Conservation (phyloP, 1,140 invertebrate genomes). For the Heliconius hewitsoni region DNA sequence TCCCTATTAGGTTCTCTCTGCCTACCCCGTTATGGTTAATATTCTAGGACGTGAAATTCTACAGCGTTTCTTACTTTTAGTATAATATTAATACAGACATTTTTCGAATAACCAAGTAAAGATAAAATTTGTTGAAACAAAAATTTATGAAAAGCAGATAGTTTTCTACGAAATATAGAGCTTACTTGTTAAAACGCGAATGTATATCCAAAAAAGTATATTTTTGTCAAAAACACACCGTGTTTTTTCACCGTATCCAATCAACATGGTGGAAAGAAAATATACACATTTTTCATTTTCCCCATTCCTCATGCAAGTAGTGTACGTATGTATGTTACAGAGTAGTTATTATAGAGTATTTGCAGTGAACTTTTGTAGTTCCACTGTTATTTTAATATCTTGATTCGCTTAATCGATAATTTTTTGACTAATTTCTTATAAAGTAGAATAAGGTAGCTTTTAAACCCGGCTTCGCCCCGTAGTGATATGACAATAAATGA, state of each 20-base stretch:
- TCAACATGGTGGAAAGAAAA: conserved; percentile 25
- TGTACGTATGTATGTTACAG: conserved; percentile 3
- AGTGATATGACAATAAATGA: no score
- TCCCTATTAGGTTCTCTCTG: no score
- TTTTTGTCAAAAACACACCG: conserved; percentile 5
- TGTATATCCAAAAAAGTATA: neutral
- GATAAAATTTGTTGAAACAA: neutral
- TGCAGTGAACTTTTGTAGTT: neutral
- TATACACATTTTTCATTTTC: conserved; percentile 24
- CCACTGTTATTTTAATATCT: neutral
- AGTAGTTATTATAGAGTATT: conserved; percentile 6
- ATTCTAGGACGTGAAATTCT: no score
- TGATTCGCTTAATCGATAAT: neutral
- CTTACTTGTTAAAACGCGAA: neutral
- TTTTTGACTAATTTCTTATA: no score
- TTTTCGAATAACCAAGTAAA: no score
- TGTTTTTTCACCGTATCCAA: conserved; percentile 20
- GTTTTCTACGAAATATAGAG: neutral
- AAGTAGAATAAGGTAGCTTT: no score
- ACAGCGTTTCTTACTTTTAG: no score
- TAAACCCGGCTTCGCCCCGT: no score
- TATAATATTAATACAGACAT: no score
- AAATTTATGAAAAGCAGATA: neutral
- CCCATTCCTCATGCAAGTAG: conserved; percentile 11
- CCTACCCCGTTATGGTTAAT: no score